phyloP scores from a whole-genome alignment of 2,888 invertebrate species.

The Drosophila koepferae region DNA sequence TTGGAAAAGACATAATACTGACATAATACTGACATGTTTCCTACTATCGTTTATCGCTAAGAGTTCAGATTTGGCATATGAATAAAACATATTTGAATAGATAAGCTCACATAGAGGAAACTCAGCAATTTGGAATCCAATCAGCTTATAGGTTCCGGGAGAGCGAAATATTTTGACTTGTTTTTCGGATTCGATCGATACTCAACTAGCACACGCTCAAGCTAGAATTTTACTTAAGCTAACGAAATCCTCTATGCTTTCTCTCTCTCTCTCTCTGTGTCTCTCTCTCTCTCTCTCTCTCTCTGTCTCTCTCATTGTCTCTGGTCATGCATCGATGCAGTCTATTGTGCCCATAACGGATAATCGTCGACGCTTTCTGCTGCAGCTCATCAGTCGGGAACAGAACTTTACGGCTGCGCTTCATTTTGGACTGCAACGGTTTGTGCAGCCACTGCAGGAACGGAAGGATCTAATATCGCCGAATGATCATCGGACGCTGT shows the following conservation, averaged over 20 bases:
- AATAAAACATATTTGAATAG: neutral
- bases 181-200: neutral
- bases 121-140: neutral
- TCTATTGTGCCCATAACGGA: slow-evolving; percentile 85
- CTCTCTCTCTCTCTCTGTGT: neutral
- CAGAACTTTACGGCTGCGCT: slow-evolving; percentile 92
- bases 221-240: slow-evolving; percentile 13
- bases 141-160: neutral
- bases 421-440: slow-evolving; percentile 92
- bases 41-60: neutral
- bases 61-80: neutral
- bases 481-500: slow-evolving; percentile 91
- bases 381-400: slow-evolving; percentile 91
- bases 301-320: neutral
- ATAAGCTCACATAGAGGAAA: too few relatives aligned
- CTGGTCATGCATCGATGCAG: slow-evolving; percentile 67
- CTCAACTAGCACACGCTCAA: neutral
- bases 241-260: neutral
- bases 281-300: neutral
- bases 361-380: slow-evolving; percentile 89
- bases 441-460: slow-evolving; percentile 91
- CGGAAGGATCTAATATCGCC: slow-evolving; percentile 91
- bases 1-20: neutral
- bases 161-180: too few relatives aligned
- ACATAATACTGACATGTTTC: neutral